These are phyloP conservation scores for Cervus canadensis DNA, from an alignment of 2,113 vertebrate genomes.

Conservation along the genomic window DNA sequence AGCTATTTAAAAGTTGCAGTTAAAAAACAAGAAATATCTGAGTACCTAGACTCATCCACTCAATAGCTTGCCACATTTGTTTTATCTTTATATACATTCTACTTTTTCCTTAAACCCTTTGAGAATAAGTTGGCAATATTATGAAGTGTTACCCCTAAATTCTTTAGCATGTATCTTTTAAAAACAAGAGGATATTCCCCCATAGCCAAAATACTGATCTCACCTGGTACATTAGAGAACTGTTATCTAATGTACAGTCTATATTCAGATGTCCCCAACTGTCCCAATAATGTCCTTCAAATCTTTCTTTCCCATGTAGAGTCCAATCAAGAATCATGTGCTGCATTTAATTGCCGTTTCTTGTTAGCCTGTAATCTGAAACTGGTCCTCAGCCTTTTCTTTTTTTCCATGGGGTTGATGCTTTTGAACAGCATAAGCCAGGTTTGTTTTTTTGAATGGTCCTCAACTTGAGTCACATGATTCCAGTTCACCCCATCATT, in stretches of 20 bases:
- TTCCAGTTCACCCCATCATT: background rate
- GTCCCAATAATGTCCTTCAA: background rate
- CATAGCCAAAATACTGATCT: background rate
- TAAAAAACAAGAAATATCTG: background rate
- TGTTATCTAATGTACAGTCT: background rate
- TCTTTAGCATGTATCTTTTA: background rate
- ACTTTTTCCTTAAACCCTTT: background rate
- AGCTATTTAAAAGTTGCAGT: background rate
- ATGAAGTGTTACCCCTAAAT: background rate
- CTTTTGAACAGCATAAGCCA: background rate
- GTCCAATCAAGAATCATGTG: background rate
- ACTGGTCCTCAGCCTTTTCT: background rate
- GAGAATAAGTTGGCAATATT: background rate
- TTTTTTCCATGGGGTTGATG: background rate
- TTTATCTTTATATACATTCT: background rate
- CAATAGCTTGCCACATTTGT: background rate
- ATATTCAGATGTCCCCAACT: background rate
- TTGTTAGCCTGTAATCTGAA: background rate
- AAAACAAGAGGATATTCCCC: background rate
- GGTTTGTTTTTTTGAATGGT: background rate
- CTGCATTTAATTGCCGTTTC: background rate
- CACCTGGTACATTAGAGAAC: background rate
- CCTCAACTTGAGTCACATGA: background rate
- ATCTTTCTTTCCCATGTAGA: background rate
- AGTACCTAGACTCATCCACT: background rate